Base-by-base conservation (phyloP, 2,797 vertebrate species). In the Perodicticus potto region DNA sequence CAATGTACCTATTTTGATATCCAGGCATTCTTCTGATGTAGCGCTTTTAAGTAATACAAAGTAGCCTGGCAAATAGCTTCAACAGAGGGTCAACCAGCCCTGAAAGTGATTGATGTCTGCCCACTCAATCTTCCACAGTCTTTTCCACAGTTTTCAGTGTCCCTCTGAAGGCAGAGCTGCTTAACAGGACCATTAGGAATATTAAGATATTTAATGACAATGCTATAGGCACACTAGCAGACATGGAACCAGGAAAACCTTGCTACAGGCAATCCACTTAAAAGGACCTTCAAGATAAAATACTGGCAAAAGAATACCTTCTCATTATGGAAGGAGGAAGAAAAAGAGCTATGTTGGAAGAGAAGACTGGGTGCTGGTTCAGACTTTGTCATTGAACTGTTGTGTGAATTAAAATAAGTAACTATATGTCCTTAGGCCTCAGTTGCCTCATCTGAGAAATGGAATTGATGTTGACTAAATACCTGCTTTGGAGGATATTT, bases 1-100 rank as follows among this genome's bases (percentile, higher is more conserved):
- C 55, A 57, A 78, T 85, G 57, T 72, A 20, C 70, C 61, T 92
- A 87, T 93, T 94, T 82, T 97, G n/a, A 89, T 69, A 32, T 94
- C 67, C 59, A 23, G 86, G 43, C 19, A 91, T 8, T 95, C 11
- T 63, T 72, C n/a, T 89, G 61, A 92, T 91, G 16, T 70, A 63
- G 34, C 86, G 8, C 55, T 91, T 95, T 86, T 76, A 88, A 29
- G 27, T 73, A 96, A 91, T 86, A 80, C 9, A 92, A 93, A 86
- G 25, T 74, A 80, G 65, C n/a, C 29, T 65, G 43, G 7, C 49
- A 95, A 93, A 95, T 45, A 83, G n/a, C 45, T 69, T 96, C 45
- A 43, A 7, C 8, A 91, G 57, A 96, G 96, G 93, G 53, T 88
- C 85, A 59, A 72, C 32, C 73, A 80, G 27, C 4, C 25, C 34